Evolutionary conservation across 2,888 invertebrate species (phyloP), one percentile per base, ranked within the genome.

Genomic region (Endomychus coccineus): DNA sequence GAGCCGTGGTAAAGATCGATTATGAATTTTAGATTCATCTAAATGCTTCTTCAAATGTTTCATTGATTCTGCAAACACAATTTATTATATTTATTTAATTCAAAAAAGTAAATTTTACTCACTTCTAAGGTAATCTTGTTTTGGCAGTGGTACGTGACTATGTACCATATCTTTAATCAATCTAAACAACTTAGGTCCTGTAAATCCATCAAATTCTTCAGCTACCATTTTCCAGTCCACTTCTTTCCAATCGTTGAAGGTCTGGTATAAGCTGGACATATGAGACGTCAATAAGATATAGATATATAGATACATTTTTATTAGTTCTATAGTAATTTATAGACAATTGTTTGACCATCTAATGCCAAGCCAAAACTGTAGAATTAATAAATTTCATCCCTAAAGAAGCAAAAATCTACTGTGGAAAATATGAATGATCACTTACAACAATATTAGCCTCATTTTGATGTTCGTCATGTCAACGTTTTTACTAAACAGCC

Each of bases 191-290:
- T 45, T 49, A 4, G 16, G 7, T 12, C 33, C 22, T 1, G 49
- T 51, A 10, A 49, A 44, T 3, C 54, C 56, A 1, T 42, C 29
- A 27, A 48, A 53, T n/a, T 49, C 19, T 11, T 44, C 31, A 1
- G 46, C 43, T 15, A 51, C 43, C 17, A 45, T 32, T 10, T 43
- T 39, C 56, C 56, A 56, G 30, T 52, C 32, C 3, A 56, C 28
- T 2, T 34, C 19, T 24, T 39, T 43, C 47, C 49, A 54, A 29
- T 56, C 54, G 4, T 22, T 43, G 1, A 43, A 40, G 4, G 39
- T 45, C n/a, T 48, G 27, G 4, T 34, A 17, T 17, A 54, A 36
- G 27, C 54, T 54, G 28, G 15, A 52, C 42, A 31, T 31, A 35
- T 29, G 28, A 10, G 10, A 29, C 7, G 10, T 27, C 21, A 7